Percentiles rank a stretch among this genome's conserved stretches.
phyloP scores from a whole-genome alignment of 1,140 invertebrate genomes.

The Aradophagus sp. region DNA sequence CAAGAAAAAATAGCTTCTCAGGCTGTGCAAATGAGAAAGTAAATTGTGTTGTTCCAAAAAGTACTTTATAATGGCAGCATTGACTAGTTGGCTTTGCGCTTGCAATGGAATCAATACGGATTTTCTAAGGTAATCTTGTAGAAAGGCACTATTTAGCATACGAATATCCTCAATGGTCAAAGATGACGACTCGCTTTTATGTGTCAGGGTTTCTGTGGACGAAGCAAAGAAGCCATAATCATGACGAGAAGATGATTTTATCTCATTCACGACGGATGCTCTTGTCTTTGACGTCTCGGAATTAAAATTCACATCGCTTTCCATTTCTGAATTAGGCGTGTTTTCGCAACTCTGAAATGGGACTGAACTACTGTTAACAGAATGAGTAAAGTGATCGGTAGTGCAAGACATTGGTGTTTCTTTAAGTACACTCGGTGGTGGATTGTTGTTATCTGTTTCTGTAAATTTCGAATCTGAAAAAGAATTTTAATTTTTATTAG shows the following conservation, averaged over 20 bases:
- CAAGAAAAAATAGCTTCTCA: constrained; percentile 84
- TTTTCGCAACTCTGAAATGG: constrained; percentile 63
- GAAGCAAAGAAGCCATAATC: constrained; percentile 50
- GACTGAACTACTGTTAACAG: constrained; percentile 59
- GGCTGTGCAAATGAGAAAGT: constrained; percentile 80
- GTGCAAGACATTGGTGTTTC: constrained; percentile 72
- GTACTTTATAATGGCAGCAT: constrained; percentile 82
- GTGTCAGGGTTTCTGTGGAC: constrained; percentile 6
- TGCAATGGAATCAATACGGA: constrained; percentile 81
- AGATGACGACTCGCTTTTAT: constrained; percentile 36
- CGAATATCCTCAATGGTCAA: constrained; percentile 68
- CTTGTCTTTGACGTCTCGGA: constrained; percentile 29
- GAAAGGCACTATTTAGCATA: constrained; percentile 72
- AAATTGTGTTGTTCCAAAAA: constrained; percentile 80
- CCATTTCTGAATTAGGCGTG: constrained; percentile 57
- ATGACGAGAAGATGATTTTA: constrained; percentile 18
- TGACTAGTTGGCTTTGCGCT: constrained; percentile 81
- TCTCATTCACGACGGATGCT: constrained; percentile 11
- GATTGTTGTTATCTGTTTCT: constrained; percentile 12
- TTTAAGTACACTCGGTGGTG: neutral
- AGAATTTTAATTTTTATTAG: neutral
- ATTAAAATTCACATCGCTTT: constrained; percentile 53
- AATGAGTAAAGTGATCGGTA: constrained; percentile 66
- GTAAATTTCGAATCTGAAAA: neutral
- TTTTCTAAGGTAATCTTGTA: constrained; percentile 79